A percentile compares a stretch with the other conserved stretches of the same genome.
Conservation (phyloP, 2,797 vertebrate species). For the Micrastur ruficollis region DNA sequence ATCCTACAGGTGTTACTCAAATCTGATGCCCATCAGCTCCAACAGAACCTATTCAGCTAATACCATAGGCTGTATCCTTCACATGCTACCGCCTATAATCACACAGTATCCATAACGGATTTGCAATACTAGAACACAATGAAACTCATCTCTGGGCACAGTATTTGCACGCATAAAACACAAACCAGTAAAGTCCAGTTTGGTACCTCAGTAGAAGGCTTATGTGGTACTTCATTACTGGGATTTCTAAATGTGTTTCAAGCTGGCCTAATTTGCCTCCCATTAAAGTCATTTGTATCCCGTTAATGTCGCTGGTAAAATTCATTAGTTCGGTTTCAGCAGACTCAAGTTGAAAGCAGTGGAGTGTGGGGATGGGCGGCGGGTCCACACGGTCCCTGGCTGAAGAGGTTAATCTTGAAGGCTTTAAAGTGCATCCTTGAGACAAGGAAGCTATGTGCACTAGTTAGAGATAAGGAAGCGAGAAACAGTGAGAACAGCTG, state of each 20-base stretch:
- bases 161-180: fast-evolving
- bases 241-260: background rate
- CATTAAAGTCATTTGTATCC: background rate
- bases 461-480: no score
- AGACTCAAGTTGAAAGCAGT: background rate
- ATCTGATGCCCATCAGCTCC: background rate
- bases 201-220: background rate
- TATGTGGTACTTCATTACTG: background rate
- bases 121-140: background rate
- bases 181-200: background rate
- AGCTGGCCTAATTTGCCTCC: background rate
- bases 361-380: no score
- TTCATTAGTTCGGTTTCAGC: background rate
- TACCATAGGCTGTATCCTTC: background rate
- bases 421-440: no score
- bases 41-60: background rate
- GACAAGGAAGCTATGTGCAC: no score
- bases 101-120: background rate
- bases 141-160: background rate
- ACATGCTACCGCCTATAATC: background rate
- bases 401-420: no score
- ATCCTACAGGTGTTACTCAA: background rate
- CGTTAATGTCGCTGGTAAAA: background rate
- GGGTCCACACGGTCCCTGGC: no score
- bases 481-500: no score